Percentiles rank a stretch among this genome's conserved stretches.
These are phyloP conservation scores for Drosophila emarginata DNA, from an alignment of 2,888 invertebrate genomes.

Conservation along the genomic window DNA sequence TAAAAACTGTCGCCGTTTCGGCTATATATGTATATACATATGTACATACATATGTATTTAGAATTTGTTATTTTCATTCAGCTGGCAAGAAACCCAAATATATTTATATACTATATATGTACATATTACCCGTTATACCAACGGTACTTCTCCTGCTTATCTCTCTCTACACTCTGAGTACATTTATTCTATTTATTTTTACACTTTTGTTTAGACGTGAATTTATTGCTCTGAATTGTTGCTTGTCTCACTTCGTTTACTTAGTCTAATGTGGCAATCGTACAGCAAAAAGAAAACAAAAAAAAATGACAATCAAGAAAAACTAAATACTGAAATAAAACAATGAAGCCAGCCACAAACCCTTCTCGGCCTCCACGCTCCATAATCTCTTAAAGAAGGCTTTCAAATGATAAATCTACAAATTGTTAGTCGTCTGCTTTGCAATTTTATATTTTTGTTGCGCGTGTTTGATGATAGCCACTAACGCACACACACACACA, in stretches of 20 bases:
- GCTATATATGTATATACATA: not conserved
- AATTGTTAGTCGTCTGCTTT: conserved; percentile 37
- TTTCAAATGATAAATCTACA: conserved; percentile 33
- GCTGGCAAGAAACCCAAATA: conserved; percentile 9
- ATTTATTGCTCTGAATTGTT: conserved; percentile 55
- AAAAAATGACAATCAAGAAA: conserved; percentile 5
- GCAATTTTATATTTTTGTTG: conserved; percentile 34
- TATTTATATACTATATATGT: not conserved
- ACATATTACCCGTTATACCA: not conserved
- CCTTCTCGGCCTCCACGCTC: conserved; percentile 2
- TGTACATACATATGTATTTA: not conserved
- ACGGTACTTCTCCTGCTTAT: conserved; percentile 42
- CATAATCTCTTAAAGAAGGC: conserved; percentile 28
- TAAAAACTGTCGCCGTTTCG: not conserved
- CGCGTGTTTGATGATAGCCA: conserved; percentile 31
- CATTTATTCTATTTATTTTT: conserved; percentile 63
- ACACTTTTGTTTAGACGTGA: conserved; percentile 77
- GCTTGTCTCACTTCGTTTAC: conserved; percentile 43
- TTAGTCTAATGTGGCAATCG: conserved; percentile 57
- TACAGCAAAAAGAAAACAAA: not conserved
- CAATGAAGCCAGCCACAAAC: conserved; percentile 22
- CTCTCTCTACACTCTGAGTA: conserved; percentile 39
- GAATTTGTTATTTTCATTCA: not conserved
- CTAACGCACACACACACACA: too few species aligned
- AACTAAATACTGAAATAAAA: conserved; percentile 19